Evolutionary conservation across 2,797 vertebrate species (phyloP).

Genomic region (Parotocinclus haroldoi): DNA sequence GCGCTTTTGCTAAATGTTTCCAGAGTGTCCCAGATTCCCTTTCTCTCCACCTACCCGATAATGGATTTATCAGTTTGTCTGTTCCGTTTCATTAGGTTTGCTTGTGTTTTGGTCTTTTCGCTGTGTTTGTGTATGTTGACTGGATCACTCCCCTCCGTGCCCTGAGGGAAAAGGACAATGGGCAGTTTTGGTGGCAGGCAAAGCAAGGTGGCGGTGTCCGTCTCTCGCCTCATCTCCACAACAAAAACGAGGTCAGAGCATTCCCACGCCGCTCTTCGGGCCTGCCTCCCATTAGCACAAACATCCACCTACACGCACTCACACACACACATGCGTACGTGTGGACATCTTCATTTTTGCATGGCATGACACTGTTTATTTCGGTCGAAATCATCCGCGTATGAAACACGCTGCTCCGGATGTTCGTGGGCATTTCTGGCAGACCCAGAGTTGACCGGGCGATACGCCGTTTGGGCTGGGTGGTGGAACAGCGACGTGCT

Average conservation of each 20-base stretch:
- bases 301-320: constrained; percentile 15
- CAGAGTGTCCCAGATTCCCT: not conserved
- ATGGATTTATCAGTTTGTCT: constrained; percentile 24
- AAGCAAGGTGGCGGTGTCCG: constrained; percentile 27
- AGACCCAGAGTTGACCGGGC: constrained; percentile 17
- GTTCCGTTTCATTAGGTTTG: constrained; percentile 21
- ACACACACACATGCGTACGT: constrained; percentile 5
- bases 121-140: constrained; percentile 13
- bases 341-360: no score
- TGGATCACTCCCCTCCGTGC: constrained; percentile 26
- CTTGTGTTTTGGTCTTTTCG: constrained; percentile 9
- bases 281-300: constrained; percentile 27
- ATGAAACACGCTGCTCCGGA: not conserved
- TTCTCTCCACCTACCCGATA: constrained; percentile 24
- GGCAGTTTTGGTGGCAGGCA: constrained; percentile 28
- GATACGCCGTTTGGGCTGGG: constrained; percentile 13
- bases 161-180: constrained; percentile 40
- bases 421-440: constrained; percentile 21
- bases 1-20: constrained; percentile 1
- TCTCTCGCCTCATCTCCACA: constrained; percentile 52
- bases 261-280: constrained; percentile 54
- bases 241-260: constrained; percentile 56
- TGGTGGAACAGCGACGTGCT: constrained; percentile 19
- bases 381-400: no score
- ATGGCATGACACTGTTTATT: no score